Percentiles rank a stretch among this genome's conserved stretches.
phyloP scores from a whole-genome alignment of 1,140 invertebrate genomes.

The Stenopsyche tienmushanensis region DNA sequence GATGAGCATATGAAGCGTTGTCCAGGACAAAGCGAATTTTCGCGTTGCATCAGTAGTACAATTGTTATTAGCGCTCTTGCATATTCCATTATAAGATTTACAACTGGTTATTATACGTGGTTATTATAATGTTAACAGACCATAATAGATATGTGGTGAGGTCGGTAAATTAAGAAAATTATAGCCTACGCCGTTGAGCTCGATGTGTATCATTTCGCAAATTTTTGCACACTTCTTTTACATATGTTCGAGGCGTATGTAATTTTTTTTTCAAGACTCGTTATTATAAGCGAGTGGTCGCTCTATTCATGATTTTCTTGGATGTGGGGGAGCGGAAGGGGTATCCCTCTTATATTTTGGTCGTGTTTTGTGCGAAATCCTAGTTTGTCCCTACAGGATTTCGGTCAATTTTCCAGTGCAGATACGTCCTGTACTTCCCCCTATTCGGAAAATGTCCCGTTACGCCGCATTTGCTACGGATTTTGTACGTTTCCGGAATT shows the following conservation, averaged over 20 bases:
- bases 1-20: no score
- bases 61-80: not conserved
- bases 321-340: no score
- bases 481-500: constrained; percentile 33
- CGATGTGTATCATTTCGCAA: no score
- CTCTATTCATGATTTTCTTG: no score
- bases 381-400: not conserved
- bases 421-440: constrained; percentile 21
- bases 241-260: no score
- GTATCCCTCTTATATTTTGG: no score
- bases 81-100: not conserved
- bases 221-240: not conserved
- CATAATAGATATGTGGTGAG: not conserved
- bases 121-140: not conserved
- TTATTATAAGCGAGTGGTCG: no score
- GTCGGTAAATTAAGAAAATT: not conserved
- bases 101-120: not conserved
- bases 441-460: constrained; percentile 33
- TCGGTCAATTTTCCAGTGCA: constrained; percentile 25
- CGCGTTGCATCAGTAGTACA: not conserved
- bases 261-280: no score
- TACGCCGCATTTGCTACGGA: constrained; percentile 39
- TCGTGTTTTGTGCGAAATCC: constrained; percentile 6
- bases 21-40: constrained; percentile 10
- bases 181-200: not conserved